phyloP scores from a whole-genome alignment of 2,888 invertebrate species.

The Ornithoptera priamus region DNA sequence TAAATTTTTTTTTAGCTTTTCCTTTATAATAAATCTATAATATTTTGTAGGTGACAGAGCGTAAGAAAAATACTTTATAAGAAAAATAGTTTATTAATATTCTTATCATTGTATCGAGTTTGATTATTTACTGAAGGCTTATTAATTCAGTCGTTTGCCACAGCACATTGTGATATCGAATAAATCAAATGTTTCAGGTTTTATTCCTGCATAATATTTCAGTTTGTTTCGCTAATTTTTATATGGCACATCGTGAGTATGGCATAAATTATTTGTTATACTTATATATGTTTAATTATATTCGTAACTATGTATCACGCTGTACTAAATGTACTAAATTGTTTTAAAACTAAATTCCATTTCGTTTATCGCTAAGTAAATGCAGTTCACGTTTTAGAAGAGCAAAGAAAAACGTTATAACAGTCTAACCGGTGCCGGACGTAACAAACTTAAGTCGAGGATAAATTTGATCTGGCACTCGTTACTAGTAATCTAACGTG shows the following conservation, averaged over 20 bases:
- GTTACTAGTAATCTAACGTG: not conserved
- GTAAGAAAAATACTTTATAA: too few relatives aligned
- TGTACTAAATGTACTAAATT: not conserved
- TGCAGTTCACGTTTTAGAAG: not conserved
- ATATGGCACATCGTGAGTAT: too few relatives aligned
- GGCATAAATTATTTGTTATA: too few relatives aligned
- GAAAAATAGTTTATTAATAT: too few relatives aligned
- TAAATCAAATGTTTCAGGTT: conserved; percentile 6
- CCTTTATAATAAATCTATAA: too few relatives aligned
- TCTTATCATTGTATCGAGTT: not conserved
- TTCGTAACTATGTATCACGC: not conserved
- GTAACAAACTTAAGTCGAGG: not conserved
- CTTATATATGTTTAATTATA: too few relatives aligned
- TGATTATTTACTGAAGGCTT: conserved; percentile 1
- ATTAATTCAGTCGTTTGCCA: conserved; percentile 13
- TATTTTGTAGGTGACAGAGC: too few relatives aligned
- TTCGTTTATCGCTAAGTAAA: not conserved
- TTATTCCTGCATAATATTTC: not conserved
- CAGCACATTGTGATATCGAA: conserved; percentile 5
- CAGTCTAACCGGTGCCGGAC: not conserved
- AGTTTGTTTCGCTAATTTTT: too few relatives aligned
- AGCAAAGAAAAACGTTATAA: not conserved
- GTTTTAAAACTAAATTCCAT: not conserved
- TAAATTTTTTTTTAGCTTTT: too few relatives aligned
- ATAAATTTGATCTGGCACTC: conserved; percentile 1